Percentiles rank a stretch among this genome's conserved stretches.
These are phyloP conservation scores for Mionectes macconnelli DNA, from an alignment of 2,113 vertebrate genomes.

Conservation along the genomic window DNA sequence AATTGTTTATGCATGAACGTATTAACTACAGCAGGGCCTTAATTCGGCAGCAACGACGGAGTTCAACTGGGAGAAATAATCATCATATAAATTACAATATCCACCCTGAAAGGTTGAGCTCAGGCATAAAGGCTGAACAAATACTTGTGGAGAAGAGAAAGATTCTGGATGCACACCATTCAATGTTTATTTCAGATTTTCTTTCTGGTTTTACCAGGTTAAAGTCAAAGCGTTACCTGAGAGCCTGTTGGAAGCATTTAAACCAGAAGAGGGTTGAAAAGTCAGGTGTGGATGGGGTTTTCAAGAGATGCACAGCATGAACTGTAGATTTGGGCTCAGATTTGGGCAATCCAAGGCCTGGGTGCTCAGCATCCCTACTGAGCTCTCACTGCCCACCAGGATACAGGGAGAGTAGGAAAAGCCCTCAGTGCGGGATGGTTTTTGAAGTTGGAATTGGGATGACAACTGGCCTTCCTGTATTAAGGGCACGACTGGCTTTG, in stretches of 20 bases:
- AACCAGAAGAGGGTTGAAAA: neutral
- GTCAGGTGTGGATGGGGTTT: neutral
- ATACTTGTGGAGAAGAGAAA: neutral
- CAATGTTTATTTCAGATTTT: neutral
- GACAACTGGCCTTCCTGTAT: rapidly evolving
- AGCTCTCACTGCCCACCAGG: rapidly evolving
- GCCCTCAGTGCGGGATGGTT: rapidly evolving
- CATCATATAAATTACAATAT: neutral
- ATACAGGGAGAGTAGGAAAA: neutral
- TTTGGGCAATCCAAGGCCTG: neutral
- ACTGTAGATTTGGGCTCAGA: neutral
- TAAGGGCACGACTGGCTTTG: neutral
- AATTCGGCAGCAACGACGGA: neutral
- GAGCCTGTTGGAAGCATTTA: neutral
- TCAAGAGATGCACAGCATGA: neutral
- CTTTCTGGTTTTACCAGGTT: neutral
- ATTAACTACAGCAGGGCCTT: neutral
- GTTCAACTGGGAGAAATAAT: neutral
- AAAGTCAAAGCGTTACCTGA: neutral
- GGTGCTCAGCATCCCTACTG: rapidly evolving
- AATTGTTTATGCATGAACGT: neutral
- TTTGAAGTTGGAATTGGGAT: rapidly evolving
- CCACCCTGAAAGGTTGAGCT: neutral
- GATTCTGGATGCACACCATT: rapidly evolving
- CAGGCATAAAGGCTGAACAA: neutral